Percentiles rank a stretch among this genome's conserved stretches.
Evolutionary conservation across 2,888 invertebrate genomes (phyloP).

Genomic region (Seira musarum): DNA sequence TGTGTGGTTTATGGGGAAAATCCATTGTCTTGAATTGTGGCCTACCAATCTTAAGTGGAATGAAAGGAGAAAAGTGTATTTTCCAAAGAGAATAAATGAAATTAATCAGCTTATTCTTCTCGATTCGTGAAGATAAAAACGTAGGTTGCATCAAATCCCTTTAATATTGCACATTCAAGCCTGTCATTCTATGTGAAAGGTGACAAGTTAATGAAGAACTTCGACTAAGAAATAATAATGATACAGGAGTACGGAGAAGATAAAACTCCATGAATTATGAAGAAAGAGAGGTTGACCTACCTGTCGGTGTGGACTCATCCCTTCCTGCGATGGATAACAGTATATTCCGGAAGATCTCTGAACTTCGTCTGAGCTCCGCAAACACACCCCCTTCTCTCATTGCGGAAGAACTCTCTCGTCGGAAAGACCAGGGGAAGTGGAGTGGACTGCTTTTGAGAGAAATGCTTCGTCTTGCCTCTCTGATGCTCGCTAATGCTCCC

Average conservation of each 20-base stretch:
- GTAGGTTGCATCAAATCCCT: too few relatives aligned
- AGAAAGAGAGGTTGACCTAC: slow-evolving; percentile 41
- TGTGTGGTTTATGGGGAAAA: too few relatives aligned
- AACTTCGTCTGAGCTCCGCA: slow-evolving; percentile 72
- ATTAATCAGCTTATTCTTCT: slow-evolving; percentile 4
- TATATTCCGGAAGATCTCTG: slow-evolving; percentile 73
- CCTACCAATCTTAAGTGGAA: too few relatives aligned
- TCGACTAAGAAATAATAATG: background rate
- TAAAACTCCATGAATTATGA: background rate
- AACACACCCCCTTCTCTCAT: slow-evolving; percentile 72
- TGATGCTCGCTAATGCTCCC: slow-evolving; percentile 68
- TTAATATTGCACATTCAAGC: background rate
- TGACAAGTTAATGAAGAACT: slow-evolving; percentile 23
- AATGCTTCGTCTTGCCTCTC: slow-evolving; percentile 71
- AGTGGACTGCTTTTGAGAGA: slow-evolving; percentile 72
- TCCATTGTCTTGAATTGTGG: too few relatives aligned
- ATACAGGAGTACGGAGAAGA: background rate
- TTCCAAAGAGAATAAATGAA: background rate
- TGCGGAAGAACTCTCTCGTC: slow-evolving; percentile 69
- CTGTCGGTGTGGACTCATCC: slow-evolving; percentile 70
- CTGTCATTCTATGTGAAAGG: slow-evolving; percentile 10
- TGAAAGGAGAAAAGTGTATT: background rate
- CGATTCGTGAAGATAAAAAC: background rate
- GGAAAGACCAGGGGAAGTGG: slow-evolving; percentile 70
- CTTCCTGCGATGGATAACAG: slow-evolving; percentile 72